Conservation (phyloP, 1,140 invertebrate species). For the Glossosoma conforme region DNA sequence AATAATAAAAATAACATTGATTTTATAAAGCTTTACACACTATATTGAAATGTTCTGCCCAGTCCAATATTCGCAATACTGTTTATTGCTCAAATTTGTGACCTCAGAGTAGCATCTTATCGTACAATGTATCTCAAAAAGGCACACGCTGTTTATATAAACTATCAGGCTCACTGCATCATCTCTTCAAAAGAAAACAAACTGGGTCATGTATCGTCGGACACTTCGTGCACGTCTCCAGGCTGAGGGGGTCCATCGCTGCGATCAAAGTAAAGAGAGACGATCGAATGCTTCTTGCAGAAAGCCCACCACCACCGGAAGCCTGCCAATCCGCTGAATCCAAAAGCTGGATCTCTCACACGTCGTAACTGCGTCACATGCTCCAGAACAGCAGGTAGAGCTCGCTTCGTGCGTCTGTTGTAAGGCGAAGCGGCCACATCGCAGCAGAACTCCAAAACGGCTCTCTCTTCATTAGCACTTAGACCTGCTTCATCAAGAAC, state of each 20-base stretch:
- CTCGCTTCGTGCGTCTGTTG: constrained; percentile 66
- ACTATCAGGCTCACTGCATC: too few relatives aligned
- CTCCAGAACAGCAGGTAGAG: constrained; percentile 57
- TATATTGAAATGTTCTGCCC: too few relatives aligned
- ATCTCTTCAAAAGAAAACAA: too few relatives aligned
- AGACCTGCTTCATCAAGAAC: constrained; percentile 65
- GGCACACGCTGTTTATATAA: too few relatives aligned
- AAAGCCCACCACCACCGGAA: constrained; percentile 80
- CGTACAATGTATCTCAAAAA: too few relatives aligned
- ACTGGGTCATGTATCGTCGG: too few relatives aligned
- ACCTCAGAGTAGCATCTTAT: too few relatives aligned
- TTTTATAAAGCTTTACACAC: too few relatives aligned
- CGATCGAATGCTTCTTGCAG: constrained; percentile 73
- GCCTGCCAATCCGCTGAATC: constrained; percentile 61
- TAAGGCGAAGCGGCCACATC: constrained; percentile 67
- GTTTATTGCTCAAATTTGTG: too few relatives aligned
- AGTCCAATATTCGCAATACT: too few relatives aligned
- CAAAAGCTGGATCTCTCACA: constrained; percentile 57
- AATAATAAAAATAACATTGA: too few relatives aligned
- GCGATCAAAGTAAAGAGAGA: constrained; percentile 34
- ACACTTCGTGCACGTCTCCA: too few relatives aligned
- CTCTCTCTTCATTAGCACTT: constrained; percentile 56
- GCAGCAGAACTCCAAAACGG: constrained; percentile 69
- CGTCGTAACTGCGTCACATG: constrained; percentile 61
- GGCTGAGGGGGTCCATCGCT: not conserved